Conservation (phyloP, 2,888 invertebrate species). For the Nemapogon koenigi region DNA sequence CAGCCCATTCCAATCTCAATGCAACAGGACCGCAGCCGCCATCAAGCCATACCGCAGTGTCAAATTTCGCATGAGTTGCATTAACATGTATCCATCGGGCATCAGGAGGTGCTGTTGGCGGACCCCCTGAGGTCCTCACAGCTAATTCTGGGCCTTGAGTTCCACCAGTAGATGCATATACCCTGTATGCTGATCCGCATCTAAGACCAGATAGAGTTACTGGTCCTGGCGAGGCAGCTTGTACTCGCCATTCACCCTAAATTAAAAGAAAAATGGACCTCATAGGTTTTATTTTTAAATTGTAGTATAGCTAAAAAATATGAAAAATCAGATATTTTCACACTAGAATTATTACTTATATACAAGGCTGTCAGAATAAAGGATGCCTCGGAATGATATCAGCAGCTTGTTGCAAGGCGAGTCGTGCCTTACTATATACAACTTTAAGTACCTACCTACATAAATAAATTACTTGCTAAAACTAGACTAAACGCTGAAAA, state of each 20-base stretch:
- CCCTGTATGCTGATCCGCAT: conserved; percentile 84
- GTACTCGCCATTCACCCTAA: conserved; percentile 71
- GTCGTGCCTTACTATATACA: too few relatives aligned
- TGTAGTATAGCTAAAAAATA: too few relatives aligned
- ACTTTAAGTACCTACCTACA: background rate
- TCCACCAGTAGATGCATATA: conserved; percentile 82
- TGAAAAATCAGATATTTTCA: too few relatives aligned
- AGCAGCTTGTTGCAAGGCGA: too few relatives aligned
- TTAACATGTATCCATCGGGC: conserved; percentile 80
- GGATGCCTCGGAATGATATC: too few relatives aligned
- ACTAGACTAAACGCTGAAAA: too few relatives aligned
- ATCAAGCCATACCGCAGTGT: conserved; percentile 82
- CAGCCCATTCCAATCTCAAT: conserved; percentile 76
- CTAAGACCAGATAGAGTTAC: conserved; percentile 73
- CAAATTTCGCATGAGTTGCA: conserved; percentile 79
- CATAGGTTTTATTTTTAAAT: too few relatives aligned
- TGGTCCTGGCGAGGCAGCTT: conserved; percentile 44
- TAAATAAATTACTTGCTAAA: too few relatives aligned
- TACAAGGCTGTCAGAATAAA: too few relatives aligned
- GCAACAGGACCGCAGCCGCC: conserved; percentile 85
- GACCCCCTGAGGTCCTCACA: conserved; percentile 82
- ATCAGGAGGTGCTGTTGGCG: conserved; percentile 68
- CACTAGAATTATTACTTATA: too few relatives aligned
- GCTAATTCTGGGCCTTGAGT: conserved; percentile 76
- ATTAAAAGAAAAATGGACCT: conserved; percentile 61